A percentile compares a stretch with the other conserved stretches of the same genome.
Evolutionary conservation across 2,113 vertebrate species (phyloP).

Genomic region (Gambusia affinis): DNA sequence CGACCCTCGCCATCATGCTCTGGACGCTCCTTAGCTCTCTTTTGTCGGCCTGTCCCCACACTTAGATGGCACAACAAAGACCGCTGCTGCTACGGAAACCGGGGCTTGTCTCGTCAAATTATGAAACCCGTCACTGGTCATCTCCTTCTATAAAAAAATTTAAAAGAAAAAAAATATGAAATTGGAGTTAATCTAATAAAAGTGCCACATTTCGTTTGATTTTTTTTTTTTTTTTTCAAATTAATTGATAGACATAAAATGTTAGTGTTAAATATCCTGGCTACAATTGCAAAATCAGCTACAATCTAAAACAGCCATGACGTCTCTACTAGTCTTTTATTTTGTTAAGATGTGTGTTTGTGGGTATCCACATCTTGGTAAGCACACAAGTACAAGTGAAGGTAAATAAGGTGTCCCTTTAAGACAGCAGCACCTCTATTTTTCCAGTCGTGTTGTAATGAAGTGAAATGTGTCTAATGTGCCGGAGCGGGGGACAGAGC

Average conservation of each 20-base stretch:
- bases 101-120: conserved; percentile 44
- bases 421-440: conserved; percentile 72
- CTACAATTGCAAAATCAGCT: not conserved
- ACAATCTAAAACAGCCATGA: not conserved
- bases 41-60: conserved; percentile 81
- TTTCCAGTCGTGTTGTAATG: conserved; percentile 71
- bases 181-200: not conserved
- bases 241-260: not conserved
- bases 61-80: conserved; percentile 77
- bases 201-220: not conserved
- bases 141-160: conserved; percentile 1
- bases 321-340: not conserved
- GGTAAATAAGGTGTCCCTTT: conserved; percentile 75
- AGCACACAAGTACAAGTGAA: conserved; percentile 35
- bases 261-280: not conserved
- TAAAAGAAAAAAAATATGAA: not conserved
- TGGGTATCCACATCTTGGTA: conserved; percentile 12
- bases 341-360: not conserved
- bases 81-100: conserved; percentile 69
- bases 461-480: conserved; percentile 82
- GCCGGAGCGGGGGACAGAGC: conserved; percentile 64
- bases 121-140: conserved; percentile 27
- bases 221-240: not conserved
- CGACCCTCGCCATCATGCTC: conserved; percentile 80
- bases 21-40: conserved; percentile 85